Evolutionary conservation across 2,797 vertebrate species (phyloP), one percentile per base, ranked within the genome.

Genomic region (Pangasius larnaudii): DNA sequence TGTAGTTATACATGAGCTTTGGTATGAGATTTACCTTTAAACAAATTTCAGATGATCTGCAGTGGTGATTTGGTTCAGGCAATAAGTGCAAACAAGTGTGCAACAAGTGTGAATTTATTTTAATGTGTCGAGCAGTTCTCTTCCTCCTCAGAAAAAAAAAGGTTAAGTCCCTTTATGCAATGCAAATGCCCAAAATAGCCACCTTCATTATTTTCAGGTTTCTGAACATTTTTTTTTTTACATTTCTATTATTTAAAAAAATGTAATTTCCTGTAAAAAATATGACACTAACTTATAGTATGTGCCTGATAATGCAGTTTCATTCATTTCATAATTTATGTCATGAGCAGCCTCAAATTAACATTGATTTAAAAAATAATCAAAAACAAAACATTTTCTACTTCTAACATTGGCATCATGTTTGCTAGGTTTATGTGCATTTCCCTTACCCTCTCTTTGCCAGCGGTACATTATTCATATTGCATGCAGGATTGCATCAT

Each of bases 401-500:
- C 56, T 87, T 82, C 3, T 46, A 63, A 30, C 59, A 51, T 51
- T 85, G 65, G n/a, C 36, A 86, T 84, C 39, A 69, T 82, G 79
- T 71, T 65, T 58, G 8, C 80, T 84, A 80, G 72, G 86, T 90
- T 90, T 87, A 86, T 75, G 88, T 88, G 85, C 77, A 87, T 88
- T 90, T 90, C n/a, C 75, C 33, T 71, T 36, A 30, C 67, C 19
- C 51, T 74, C 33, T 89, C 65, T 46, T 90, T 72, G 67, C 39
- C 56, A 80, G 42, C 49, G 67, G 78, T 90, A 89, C 63, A 85
- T 85, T 91, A 89, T 87, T 89, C 84, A 78, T 89, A 89, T 61
- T 89, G 84, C 90, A 90, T 92, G 90, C 86, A 90, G 84, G 80
- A 77, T 74, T 86, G 72, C 89, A 88, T 87, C 80, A 88, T 87